These are phyloP conservation scores for human DNA, from an alignment of 2,113 vertebrate genomes.

Conservation along the genomic window GRCh38 chr1:19796001-19796500, in stretches of 20 bases:
- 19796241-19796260: not conserved
- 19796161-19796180: not conserved
- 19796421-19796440: not conserved
- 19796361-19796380: not conserved
- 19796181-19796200: not conserved
- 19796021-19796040: accelerated
- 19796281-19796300: not conserved
- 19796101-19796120: not conserved
- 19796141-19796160: not conserved
- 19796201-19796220: not conserved
- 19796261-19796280: not conserved
- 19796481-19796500: not conserved
- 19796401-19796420: not conserved
- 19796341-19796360: not conserved
- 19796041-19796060: not conserved
- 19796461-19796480: not conserved
- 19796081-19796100: not conserved
- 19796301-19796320: not conserved
- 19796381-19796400: not conserved
- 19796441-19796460: not conserved
- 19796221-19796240: not conserved
- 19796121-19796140: not conserved
- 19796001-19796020: not conserved
- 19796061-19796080: not conserved
- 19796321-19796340: not conserved